These are phyloP conservation scores for Camponotus fellah DNA, from an alignment of 2,888 invertebrate genomes.

Conservation along the genomic window DNA sequence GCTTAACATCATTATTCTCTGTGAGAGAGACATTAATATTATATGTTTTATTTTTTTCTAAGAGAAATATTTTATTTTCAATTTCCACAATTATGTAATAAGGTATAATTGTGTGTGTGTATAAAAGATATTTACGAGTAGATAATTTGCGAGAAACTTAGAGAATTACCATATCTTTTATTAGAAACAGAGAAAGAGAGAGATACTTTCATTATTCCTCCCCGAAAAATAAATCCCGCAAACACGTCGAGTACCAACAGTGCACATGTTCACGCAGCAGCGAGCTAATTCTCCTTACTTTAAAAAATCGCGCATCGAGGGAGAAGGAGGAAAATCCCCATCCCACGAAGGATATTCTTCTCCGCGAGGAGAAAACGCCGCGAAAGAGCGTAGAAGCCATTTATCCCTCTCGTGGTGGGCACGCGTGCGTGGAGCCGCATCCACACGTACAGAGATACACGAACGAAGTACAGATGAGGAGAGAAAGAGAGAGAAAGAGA, in stretches of 20 bases:
- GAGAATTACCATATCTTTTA: not conserved
- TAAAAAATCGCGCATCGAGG: slow-evolving; percentile 30
- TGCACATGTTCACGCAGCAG: slow-evolving; percentile 27
- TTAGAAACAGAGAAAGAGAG: not conserved
- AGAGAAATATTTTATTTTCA: not conserved
- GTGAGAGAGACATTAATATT: not conserved
- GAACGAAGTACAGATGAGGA: not conserved
- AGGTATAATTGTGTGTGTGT: not conserved
- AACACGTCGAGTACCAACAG: slow-evolving; percentile 26
- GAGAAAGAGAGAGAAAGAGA: slow-evolving; percentile 11
- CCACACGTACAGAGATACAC: not conserved
- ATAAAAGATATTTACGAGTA: not conserved
- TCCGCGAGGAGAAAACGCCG: slow-evolving; percentile 22
- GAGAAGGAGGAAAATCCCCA: not conserved
- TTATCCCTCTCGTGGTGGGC: slow-evolving; percentile 58
- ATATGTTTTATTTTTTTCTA: not conserved
- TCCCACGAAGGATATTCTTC: slow-evolving; percentile 30
- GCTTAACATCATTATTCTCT: not conserved
- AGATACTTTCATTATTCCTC: slow-evolving; percentile 3
- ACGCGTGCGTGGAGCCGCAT: slow-evolving; percentile 63
- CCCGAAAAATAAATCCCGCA: not conserved
- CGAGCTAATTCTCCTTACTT: slow-evolving; percentile 39
- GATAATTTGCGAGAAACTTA: not conserved
- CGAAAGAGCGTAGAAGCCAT: slow-evolving; percentile 58
- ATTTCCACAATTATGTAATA: not conserved